phyloP scores from a whole-genome alignment of 1,140 invertebrate genomes.

The Rhyacophila brunnea region DNA sequence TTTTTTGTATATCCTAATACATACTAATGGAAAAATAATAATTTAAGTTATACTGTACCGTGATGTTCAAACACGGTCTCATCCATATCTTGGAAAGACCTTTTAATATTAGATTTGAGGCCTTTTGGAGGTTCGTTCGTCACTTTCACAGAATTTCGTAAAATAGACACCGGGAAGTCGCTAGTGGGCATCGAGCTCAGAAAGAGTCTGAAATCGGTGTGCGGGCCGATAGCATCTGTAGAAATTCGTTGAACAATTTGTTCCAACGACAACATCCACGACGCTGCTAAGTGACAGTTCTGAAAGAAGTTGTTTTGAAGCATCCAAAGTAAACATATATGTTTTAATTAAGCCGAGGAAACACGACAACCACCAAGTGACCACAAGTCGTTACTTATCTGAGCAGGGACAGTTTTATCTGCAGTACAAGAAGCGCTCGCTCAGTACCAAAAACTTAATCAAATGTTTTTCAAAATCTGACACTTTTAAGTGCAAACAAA shows the following conservation, averaged over 20 bases:
- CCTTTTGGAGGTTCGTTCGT: slow-evolving; percentile 92
- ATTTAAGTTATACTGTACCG: slow-evolving; percentile 58
- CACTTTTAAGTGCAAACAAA: too few relatives aligned
- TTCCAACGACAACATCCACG: slow-evolving; percentile 83
- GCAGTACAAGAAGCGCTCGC: too few relatives aligned
- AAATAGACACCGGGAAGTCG: slow-evolving; percentile 85
- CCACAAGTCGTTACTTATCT: too few relatives aligned
- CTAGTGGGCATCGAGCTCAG: slow-evolving; percentile 83
- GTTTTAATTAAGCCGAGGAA: too few relatives aligned
- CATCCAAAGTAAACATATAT: too few relatives aligned
- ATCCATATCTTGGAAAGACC: slow-evolving; percentile 76
- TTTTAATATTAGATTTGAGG: slow-evolving; percentile 74
- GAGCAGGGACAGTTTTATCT: too few relatives aligned
- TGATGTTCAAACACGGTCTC: slow-evolving; percentile 80
- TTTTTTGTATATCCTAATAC: too few relatives aligned
- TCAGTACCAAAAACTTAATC: too few relatives aligned
- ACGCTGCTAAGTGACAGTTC: slow-evolving; percentile 90
- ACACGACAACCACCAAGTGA: too few relatives aligned
- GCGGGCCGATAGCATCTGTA: slow-evolving; percentile 59
- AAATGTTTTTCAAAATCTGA: too few relatives aligned
- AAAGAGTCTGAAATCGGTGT: slow-evolving; percentile 77
- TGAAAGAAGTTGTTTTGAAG: too few relatives aligned
- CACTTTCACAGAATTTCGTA: slow-evolving; percentile 91
- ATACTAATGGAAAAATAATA: too few relatives aligned
- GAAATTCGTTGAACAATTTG: slow-evolving; percentile 67